Base-by-base conservation (phyloP, 2,113 vertebrate genomes). In the Ictalurus furcatus region DNA sequence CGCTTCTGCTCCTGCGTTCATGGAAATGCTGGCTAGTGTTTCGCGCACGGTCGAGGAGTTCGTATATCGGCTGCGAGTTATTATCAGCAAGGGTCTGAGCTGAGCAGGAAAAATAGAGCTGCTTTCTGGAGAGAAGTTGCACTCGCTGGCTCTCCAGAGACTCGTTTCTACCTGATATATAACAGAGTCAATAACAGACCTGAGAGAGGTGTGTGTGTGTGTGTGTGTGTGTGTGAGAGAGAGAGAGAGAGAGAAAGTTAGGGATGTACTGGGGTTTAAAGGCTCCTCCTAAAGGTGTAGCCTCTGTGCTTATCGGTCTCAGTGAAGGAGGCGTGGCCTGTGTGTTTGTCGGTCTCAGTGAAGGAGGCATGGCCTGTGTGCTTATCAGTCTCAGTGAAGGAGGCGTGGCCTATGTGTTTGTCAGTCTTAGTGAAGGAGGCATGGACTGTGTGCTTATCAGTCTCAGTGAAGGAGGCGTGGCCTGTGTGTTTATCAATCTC, bases 191-290 rank as follows among this genome's bases (percentile, higher is more conserved):
- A 61, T 56, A 44, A 87, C 40, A 84, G 80, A 40, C 2, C 74
- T 81, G 76, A 90, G 73, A 48, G n/a, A 58, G 58, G 34, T 6
- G 81, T 84, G 81, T 83, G 56, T 37, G 80, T 83, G 80, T 61
- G 79, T 81, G 79, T 81, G 52, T 82, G 80, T 82, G 80, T 37
- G 54, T 76, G 37, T 48, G 54, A 44, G 37, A 44, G 37, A 44
- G 7, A 52, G 7, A 19, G 34, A 17, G 71, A 5, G 16, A 79
- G 12, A 52, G 44, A 79, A 13, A 52, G 23, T 52, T 76, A 37
- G 12, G 19, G 34, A 1, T 48, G 74, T 52, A 13, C 14, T 78
- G 23, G 30, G 40, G 71, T 74, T 11, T 44, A 21, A 74, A 40
- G 71, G 69, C 69, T 73, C 30, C n/a, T 73, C 69, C n/a, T 34